A percentile compares a stretch with the other conserved stretches of the same genome.
phyloP scores from a whole-genome alignment of 2,113 vertebrate species.

The Daubentonia madagascariensis region DNA sequence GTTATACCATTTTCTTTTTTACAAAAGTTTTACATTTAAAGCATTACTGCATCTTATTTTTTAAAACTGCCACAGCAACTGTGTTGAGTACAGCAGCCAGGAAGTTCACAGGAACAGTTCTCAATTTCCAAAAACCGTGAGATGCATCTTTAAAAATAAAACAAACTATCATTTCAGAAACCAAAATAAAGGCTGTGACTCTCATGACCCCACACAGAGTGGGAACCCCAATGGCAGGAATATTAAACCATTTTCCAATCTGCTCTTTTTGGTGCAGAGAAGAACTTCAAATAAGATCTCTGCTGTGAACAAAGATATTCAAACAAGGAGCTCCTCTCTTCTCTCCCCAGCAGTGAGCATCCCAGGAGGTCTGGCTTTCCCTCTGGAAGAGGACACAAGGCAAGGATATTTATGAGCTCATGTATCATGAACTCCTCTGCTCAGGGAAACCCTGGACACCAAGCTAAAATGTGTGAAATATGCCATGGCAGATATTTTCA shows the following conservation, averaged over 20 bases:
- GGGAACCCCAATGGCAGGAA: neutral
- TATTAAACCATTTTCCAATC: neutral
- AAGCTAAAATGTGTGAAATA: neutral
- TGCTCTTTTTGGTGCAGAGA: neutral
- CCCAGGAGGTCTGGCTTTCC: neutral
- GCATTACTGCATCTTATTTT: neutral
- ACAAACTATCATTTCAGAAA: neutral
- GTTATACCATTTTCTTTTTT: neutral
- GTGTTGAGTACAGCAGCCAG: neutral
- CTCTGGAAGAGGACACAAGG: neutral
- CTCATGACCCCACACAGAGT: neutral
- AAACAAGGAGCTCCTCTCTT: constrained; percentile 38
- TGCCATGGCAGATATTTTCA: rapidly evolving
- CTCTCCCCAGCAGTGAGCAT: neutral
- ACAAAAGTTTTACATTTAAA: neutral
- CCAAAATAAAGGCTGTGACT: neutral
- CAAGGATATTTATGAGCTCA: neutral
- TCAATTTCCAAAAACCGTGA: neutral
- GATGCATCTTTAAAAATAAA: neutral
- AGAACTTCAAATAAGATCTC: constrained; percentile 56
- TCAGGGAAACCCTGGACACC: neutral
- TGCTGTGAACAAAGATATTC: neutral
- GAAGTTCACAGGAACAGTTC: constrained; percentile 34
- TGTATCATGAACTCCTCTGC: neutral
- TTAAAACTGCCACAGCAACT: neutral